Evolutionary conservation across 2,888 invertebrate species (phyloP).

Genomic region (Leucozona laternaria): DNA sequence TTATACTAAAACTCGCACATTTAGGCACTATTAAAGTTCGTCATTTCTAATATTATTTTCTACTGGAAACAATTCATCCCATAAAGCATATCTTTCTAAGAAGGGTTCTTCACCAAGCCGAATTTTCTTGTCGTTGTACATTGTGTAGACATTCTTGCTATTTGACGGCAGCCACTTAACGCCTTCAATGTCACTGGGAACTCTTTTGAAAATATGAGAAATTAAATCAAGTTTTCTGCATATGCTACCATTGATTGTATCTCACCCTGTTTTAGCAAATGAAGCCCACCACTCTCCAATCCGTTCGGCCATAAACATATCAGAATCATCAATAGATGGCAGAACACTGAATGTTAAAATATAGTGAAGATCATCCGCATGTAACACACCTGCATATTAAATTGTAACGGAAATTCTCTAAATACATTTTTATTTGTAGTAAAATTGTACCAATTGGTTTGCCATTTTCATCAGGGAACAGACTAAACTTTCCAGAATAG

Average conservation of each 20-base stretch:
- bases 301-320: slow-evolving; percentile 82
- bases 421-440: too few relatives aligned
- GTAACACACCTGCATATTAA: slow-evolving; percentile 76
- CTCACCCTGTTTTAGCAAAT: slow-evolving; percentile 82
- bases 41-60: neutral
- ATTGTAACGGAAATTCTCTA: neutral
- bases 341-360: slow-evolving; percentile 77
- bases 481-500: slow-evolving; percentile 86
- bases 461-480: slow-evolving; percentile 83
- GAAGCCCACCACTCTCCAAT: slow-evolving; percentile 82
- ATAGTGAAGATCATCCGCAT: slow-evolving; percentile 80
- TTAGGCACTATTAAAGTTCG: neutral
- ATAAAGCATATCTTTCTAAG: slow-evolving; percentile 77
- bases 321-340: slow-evolving; percentile 77
- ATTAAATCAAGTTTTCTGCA: neutral
- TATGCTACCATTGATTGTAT: neutral
- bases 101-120: slow-evolving; percentile 73
- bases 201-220: neutral
- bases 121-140: slow-evolving; percentile 77
- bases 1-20: neutral
- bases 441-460: slow-evolving; percentile 74
- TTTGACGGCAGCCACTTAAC: slow-evolving; percentile 77
- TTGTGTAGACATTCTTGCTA: slow-evolving; percentile 17
- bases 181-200: slow-evolving; percentile 8
- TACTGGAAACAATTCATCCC: slow-evolving; percentile 77